phyloP scores from a whole-genome alignment of 92 coral and sea anemone genomes.

The Paramuricea clavata region DNA sequence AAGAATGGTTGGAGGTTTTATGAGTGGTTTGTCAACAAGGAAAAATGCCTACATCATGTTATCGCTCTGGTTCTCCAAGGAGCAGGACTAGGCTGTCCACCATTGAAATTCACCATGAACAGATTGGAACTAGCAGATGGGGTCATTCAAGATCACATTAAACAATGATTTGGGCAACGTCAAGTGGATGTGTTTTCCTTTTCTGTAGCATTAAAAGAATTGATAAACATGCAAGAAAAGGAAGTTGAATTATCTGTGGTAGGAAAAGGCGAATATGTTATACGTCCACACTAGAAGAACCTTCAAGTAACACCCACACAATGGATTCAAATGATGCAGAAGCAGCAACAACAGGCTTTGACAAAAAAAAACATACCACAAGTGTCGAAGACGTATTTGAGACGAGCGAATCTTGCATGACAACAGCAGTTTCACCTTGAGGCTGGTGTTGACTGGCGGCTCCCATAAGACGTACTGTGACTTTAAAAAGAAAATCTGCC shows the following conservation, averaged over 20 bases:
- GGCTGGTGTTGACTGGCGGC: too few relatives aligned
- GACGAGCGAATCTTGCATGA: not conserved
- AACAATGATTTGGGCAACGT: not conserved
- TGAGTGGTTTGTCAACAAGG: not conserved
- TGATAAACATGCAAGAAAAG: constrained; percentile 40
- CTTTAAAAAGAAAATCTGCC: too few relatives aligned
- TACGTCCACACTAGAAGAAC: constrained; percentile 21
- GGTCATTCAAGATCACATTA: constrained; percentile 49
- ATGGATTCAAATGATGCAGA: constrained; percentile 44
- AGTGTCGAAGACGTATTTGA: not conserved
- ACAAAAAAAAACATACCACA: not conserved
- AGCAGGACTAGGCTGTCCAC: constrained; percentile 63
- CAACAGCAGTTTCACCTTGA: not conserved
- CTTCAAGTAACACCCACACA: constrained; percentile 36
- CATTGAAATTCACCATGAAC: constrained; percentile 49
- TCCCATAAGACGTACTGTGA: too few relatives aligned
- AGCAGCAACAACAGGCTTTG: constrained; percentile 40
- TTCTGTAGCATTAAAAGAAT: constrained; percentile 19
- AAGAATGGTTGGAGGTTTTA: not conserved
- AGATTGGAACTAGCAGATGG: constrained; percentile 33
- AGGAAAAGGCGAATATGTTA: constrained; percentile 28
- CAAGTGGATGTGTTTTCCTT: constrained; percentile 23
- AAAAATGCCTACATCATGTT: constrained; percentile 26
- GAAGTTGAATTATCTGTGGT: constrained; percentile 52
- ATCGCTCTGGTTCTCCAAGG: constrained; percentile 54